Evolutionary conservation across 2,113 vertebrate species (phyloP).

Genomic region (Merops nubicus): DNA sequence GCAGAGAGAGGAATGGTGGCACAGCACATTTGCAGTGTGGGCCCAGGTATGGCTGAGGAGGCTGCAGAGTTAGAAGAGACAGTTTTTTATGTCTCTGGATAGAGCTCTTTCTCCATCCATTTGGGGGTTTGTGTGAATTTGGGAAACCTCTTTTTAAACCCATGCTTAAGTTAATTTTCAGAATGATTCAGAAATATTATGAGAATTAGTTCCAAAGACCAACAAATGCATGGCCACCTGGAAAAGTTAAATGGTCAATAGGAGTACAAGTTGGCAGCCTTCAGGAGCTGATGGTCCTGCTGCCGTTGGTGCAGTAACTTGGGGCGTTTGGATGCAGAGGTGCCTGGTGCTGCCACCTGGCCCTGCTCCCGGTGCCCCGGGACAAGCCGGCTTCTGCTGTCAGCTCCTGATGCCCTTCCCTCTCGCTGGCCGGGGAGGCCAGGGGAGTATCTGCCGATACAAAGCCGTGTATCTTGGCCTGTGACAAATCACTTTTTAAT

Average conservation of each 20-base stretch:
- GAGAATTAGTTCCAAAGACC: background rate
- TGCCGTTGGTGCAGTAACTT: rapidly evolving
- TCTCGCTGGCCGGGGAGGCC: background rate
- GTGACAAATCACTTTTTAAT: conserved; percentile 95
- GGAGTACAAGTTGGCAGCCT: background rate
- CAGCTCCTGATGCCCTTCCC: background rate
- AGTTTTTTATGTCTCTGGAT: background rate
- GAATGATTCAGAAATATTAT: background rate
- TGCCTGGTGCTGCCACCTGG: background rate
- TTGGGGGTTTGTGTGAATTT: rapidly evolving
- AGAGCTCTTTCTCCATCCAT: background rate
- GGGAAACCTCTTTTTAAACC: background rate
- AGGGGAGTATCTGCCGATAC: conserved; percentile 50
- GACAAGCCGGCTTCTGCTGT: background rate
- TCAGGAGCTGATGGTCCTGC: background rate
- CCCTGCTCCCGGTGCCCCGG: background rate
- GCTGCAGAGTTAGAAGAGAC: background rate
- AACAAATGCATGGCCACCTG: rapidly evolving
- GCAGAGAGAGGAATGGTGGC: background rate
- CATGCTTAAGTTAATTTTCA: background rate
- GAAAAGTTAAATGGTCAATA: background rate
- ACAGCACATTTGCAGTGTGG: too few species aligned
- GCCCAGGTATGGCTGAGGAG: background rate
- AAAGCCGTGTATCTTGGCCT: conserved; percentile 74
- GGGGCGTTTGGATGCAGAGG: background rate